A percentile compares a stretch with the other conserved stretches of the same genome.
These are phyloP conservation scores for Lissonota sp. DNA, from an alignment of 2,888 invertebrate species.

Conservation along the genomic window DNA sequence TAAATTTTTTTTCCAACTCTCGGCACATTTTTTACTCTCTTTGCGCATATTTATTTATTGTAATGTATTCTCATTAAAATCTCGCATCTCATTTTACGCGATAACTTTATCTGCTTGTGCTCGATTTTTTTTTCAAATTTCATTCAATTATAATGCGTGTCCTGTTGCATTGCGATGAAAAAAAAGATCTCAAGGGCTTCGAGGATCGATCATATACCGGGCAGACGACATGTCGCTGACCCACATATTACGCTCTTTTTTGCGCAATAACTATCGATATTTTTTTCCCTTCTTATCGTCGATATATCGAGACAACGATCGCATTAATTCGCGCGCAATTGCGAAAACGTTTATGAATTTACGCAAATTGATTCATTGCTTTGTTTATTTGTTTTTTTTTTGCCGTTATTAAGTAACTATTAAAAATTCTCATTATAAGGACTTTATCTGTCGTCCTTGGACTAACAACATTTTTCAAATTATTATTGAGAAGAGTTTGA, in stretches of 20 bases:
- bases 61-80: conserved; percentile 7
- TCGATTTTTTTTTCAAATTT: conserved; percentile 25
- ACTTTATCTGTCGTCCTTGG: no score
- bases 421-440: no score
- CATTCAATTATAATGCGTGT: conserved; percentile 20
- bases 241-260: conserved; percentile 41
- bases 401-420: no score
- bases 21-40: neutral
- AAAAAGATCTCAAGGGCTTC: conserved; percentile 39
- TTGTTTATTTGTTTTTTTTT: no score
- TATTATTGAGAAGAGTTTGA: no score
- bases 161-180: conserved; percentile 17
- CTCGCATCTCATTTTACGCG: neutral
- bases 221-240: conserved; percentile 48
- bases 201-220: conserved; percentile 22
- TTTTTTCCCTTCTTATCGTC: neutral
- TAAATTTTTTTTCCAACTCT: neutral
- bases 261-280: conserved; percentile 37
- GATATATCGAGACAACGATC: conserved; percentile 8
- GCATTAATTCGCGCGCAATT: conserved; percentile 9
- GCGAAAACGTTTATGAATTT: neutral
- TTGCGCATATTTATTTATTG: neutral
- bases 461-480: no score
- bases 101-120: conserved; percentile 21
- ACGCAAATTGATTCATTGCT: no score